Conservation (phyloP, 2,888 invertebrate genomes). For the Agrotis clavis region DNA sequence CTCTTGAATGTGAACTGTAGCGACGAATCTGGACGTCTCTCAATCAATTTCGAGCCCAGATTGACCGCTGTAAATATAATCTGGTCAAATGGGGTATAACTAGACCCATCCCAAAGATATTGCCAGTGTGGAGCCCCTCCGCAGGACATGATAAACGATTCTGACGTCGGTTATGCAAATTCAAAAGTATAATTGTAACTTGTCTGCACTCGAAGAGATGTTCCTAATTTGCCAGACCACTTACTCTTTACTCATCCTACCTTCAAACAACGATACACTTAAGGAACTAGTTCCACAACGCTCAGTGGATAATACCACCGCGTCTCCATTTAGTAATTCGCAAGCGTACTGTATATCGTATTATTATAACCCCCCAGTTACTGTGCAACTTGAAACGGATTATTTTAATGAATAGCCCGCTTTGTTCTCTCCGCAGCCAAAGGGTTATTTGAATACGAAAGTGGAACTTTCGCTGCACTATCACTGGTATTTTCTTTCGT, state of each 20-base stretch:
- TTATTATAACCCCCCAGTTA: slow-evolving; percentile 70
- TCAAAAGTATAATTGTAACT: slow-evolving; percentile 2
- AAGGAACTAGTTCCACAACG: slow-evolving; percentile 22
- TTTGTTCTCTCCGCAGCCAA: slow-evolving; percentile 82
- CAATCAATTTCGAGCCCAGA: too few relatives aligned
- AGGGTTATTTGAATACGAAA: slow-evolving; percentile 88
- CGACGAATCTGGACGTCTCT: too few relatives aligned
- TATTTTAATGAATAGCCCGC: slow-evolving; percentile 87
- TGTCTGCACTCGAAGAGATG: background rate
- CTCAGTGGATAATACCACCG: slow-evolving; percentile 46
- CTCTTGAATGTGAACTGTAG: too few relatives aligned
- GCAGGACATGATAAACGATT: background rate
- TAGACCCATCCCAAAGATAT: too few relatives aligned
- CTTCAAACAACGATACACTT: slow-evolving; percentile 14
- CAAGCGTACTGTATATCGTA: slow-evolving; percentile 65
- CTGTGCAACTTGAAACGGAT: slow-evolving; percentile 75
- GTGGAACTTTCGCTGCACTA: slow-evolving; percentile 80
- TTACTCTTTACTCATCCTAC: slow-evolving; percentile 24
- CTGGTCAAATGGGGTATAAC: too few relatives aligned
- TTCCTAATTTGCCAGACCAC: slow-evolving; percentile 1
- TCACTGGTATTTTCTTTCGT: slow-evolving; percentile 82
- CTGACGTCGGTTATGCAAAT: too few relatives aligned
- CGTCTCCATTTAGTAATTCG: slow-evolving; percentile 65
- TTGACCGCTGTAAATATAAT: too few relatives aligned
- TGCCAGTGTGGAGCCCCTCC: too few relatives aligned